Evolutionary conservation across 2,888 invertebrate genomes (phyloP).

Genomic region (Frankliniella fusca): DNA sequence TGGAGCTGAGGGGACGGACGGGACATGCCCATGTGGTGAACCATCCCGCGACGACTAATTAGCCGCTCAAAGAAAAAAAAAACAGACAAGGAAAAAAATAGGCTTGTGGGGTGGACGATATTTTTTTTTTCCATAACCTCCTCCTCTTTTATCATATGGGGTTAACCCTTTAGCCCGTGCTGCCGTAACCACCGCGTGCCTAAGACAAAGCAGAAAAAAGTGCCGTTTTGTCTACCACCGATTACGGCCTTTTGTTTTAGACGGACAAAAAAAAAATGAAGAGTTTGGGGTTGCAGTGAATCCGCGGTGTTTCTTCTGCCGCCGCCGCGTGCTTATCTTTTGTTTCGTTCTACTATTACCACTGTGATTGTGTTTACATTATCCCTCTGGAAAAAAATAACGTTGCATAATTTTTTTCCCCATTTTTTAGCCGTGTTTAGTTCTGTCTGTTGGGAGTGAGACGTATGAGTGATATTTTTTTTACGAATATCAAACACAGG

Average conservation of each 20-base stretch:
- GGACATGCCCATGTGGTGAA: conserved; percentile 18
- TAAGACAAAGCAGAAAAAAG: conserved; percentile 15
- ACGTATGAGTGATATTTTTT: background rate
- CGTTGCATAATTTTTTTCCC: background rate
- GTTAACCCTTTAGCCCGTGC: background rate
- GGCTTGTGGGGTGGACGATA: background rate
- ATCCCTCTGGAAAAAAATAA: conserved; percentile 9
- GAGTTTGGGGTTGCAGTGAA: background rate
- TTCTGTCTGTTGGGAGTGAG: no score
- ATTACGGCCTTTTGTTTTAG: conserved; percentile 16
- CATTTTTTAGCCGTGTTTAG: background rate
- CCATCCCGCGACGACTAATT: background rate
- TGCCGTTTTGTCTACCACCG: background rate
- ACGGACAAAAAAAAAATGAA: conserved; percentile 10
- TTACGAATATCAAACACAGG: conserved; percentile 5
- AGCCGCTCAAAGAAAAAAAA: background rate
- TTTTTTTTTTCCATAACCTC: background rate
- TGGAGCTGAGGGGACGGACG: background rate
- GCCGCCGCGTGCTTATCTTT: background rate
- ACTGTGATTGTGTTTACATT: conserved; percentile 20
- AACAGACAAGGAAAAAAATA: background rate
- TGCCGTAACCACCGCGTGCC: background rate
- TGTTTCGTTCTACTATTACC: background rate
- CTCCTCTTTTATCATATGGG: background rate
- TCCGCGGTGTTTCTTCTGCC: background rate